A percentile compares a stretch with the other conserved stretches of the same genome.
These are phyloP conservation scores for Sebastes matsubarae DNA, from an alignment of 2,797 vertebrate species.

Conservation along the genomic window DNA sequence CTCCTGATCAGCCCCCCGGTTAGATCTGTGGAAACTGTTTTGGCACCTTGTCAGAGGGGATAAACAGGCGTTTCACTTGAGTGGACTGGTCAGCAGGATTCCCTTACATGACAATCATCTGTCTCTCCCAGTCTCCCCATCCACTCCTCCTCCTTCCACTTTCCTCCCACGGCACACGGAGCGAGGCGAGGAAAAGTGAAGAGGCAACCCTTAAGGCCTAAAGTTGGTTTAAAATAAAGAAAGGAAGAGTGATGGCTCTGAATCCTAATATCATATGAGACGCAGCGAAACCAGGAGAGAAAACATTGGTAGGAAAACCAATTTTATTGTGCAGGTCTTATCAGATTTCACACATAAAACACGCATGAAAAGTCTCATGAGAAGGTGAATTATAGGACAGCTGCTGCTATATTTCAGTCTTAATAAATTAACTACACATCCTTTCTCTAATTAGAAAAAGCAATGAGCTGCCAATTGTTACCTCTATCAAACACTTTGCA, in stretches of 20 bases:
- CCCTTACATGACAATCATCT: slow-evolving; percentile 53
- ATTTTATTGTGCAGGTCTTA: not conserved
- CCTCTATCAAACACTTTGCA: slow-evolving; percentile 35
- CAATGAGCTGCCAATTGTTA: slow-evolving; percentile 1
- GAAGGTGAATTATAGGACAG: slow-evolving; percentile 2
- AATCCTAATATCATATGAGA: slow-evolving; percentile 9
- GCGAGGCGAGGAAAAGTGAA: not conserved
- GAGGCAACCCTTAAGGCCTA: slow-evolving; percentile 2
- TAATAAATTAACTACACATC: not conserved
- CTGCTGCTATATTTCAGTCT: not conserved
- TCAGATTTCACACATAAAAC: not conserved
- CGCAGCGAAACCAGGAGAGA: not conserved
- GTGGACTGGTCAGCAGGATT: slow-evolving; percentile 59
- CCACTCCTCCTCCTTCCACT: not conserved
- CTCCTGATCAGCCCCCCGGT: slow-evolving; percentile 72
- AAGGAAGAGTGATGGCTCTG: not conserved
- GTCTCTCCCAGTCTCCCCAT: slow-evolving; percentile 3
- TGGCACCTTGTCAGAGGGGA: slow-evolving; percentile 78
- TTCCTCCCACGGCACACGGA: not conserved
- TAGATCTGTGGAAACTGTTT: slow-evolving; percentile 77
- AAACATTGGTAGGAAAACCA: not conserved
- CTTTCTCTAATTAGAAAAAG: slow-evolving; percentile 14
- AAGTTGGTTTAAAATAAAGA: not conserved
- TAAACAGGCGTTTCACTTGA: slow-evolving; percentile 69
- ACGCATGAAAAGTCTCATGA: not conserved